Percentiles rank a stretch among this genome's conserved stretches.
These are phyloP conservation scores for Aleiodes testaceus DNA, from an alignment of 2,888 invertebrate genomes.

Conservation along the genomic window DNA sequence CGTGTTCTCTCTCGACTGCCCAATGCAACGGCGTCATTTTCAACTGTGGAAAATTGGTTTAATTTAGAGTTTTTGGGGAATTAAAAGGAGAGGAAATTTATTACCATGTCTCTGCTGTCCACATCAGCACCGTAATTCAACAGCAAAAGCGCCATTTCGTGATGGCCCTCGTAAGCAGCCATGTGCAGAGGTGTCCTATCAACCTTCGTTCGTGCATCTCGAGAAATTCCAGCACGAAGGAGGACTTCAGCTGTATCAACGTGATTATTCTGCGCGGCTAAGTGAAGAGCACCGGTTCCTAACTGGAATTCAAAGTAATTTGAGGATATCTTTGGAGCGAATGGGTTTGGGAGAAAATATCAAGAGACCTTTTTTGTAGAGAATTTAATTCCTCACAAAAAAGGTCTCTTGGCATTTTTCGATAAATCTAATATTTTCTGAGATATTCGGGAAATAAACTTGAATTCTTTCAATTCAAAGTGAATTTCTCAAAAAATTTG, in stretches of 20 bases:
- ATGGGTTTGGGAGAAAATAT: too few species aligned
- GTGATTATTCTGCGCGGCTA: slow-evolving; percentile 88
- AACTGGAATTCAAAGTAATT: slow-evolving; percentile 77
- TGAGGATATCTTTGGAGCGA: too few species aligned
- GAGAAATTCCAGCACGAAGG: slow-evolving; percentile 88
- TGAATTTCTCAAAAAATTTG: too few species aligned
- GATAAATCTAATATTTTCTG: too few species aligned
- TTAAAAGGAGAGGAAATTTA: background rate
- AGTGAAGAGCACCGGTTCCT: slow-evolving; percentile 92
- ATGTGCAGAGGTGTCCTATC: slow-evolving; percentile 93
- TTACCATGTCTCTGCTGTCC: slow-evolving; percentile 86
- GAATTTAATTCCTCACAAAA: too few species aligned
- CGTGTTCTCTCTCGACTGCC: slow-evolving; percentile 90
- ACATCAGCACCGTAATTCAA: slow-evolving; percentile 82
- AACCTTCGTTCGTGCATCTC: slow-evolving; percentile 93
- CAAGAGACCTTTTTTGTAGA: too few species aligned
- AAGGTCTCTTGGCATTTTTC: too few species aligned
- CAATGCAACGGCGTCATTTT: slow-evolving; percentile 95
- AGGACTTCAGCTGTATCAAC: slow-evolving; percentile 86
- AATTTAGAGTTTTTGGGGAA: too few species aligned
- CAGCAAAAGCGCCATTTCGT: slow-evolving; percentile 81
- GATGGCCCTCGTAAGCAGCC: slow-evolving; percentile 89
- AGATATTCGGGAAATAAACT: background rate
- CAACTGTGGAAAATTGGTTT: slow-evolving; percentile 74
- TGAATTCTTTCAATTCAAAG: too few species aligned